Evolutionary conservation across 2,113 vertebrate genomes (phyloP), one percentile per base, ranked within the genome.

Genomic region (Scomber colias): DNA sequence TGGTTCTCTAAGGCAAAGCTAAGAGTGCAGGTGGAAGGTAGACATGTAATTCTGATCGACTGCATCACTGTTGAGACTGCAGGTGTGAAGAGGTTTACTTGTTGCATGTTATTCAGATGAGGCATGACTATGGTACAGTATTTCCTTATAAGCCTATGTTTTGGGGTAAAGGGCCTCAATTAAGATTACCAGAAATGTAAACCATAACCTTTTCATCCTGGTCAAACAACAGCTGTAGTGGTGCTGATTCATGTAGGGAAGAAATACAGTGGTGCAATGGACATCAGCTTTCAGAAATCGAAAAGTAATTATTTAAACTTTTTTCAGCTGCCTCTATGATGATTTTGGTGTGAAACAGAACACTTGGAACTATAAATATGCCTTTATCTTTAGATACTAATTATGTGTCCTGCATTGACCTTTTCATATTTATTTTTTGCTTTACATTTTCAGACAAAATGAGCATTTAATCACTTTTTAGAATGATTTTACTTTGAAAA

Each of bases 81-180:
- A 76, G 63, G 54, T 74, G 53, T 67, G 40, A 63, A 50, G 56
- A 75, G 48, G 61, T 80, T 59, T 40, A 35, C 50, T 66, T 62
- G 17, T 45, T 60, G 70, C 55, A 35, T 56, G 68, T 56, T 69
- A 50, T 60, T 62, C 53, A 31, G 31, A 5, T 45, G 49, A 24
- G 24, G 61, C 53, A 17, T 49, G 24, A 45, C 45, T 27, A n/a
- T 44, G 70, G 10, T 35, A 12, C 40, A 44, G 44, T 15, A 14
- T 31, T 27, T 4, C n/a, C n/a, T 17, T 3, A 56, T 24, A 1
- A 40, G 35, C 35, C 35, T 2, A 9, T 40, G 35, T 40, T 40
- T 40, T 40, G 35, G 35, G 6, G 9, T 1, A 40, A 64, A 30
- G 5, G n/a, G 8, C 27, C 27, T 44, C 3, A 35, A 11, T 30